Base-by-base conservation (phyloP, 2,113 vertebrate species). In the Nothocercus julius region DNA sequence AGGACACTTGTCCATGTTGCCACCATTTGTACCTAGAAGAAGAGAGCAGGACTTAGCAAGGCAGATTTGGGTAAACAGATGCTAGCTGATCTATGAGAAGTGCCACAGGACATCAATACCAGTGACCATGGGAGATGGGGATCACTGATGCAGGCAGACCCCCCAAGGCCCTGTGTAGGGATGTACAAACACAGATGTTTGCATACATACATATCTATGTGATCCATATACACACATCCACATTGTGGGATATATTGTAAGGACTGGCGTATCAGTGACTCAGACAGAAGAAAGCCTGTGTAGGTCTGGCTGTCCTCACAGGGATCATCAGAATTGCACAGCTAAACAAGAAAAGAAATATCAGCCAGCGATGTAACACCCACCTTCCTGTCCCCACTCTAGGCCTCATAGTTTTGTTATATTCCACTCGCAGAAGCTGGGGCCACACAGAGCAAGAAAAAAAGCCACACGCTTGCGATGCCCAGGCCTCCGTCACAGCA, bases 381-480 rank as follows among this genome's bases (percentile, higher is more conserved):
- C 44, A 19, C 13, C n/a, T 36, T 72, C 21, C 58, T 6, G 0
- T 49, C 34, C 47, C 62, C 49, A 27, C 44, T 47, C 8, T 18
- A 27, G 5, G 4, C 38, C 0, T 1, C 11, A 56, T 32, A 2
- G 1, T 61, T 78, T 2, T 0, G 67, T 56, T 90, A 27, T 28
- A 28, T 40, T 24, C 24, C 1, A 1, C 42, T 3, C 19, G 1
- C 7, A 28, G 16, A 8, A 4, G n/a, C 40, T 89, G 76, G 42
- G 62, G 11, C 40, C 13, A 16, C 25, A 3, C 38, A 20, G 68
- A 25, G 34, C 22, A 0, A 21, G 38, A 30, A 42, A 6, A 6
- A 13, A 54, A 85, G 53, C 58, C 58, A 49, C 69, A 76, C 49
- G 47, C 14, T 34, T 62, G 61, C 2, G 2, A 10, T 19, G 32